phyloP scores from a whole-genome alignment of 1,140 invertebrate species.

The Carposina sasakii region DNA sequence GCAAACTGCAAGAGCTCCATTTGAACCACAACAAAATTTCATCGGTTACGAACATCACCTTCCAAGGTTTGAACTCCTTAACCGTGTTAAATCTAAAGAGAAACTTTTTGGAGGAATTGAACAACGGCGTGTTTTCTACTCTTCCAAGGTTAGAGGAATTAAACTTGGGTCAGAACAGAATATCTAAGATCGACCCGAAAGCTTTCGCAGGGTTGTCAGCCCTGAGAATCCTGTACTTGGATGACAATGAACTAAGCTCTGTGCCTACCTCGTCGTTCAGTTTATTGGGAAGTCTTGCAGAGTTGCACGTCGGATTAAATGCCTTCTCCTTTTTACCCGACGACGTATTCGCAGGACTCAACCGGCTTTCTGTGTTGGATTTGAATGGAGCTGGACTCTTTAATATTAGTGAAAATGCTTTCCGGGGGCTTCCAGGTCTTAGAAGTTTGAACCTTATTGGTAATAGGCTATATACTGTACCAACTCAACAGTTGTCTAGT shows the following conservation, averaged over 20 bases:
- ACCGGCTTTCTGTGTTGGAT: conserved; percentile 82
- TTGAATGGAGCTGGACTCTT: conserved; percentile 84
- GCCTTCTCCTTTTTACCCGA: conserved; percentile 82
- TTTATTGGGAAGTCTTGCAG: conserved; percentile 82
- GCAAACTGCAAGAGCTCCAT: conserved; percentile 86
- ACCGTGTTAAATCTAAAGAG: conserved; percentile 86
- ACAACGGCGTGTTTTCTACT: conserved; percentile 82
- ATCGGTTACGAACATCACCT: conserved; percentile 83
- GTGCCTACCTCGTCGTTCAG: conserved; percentile 83
- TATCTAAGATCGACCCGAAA: conserved; percentile 83
- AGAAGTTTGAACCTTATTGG: conserved; percentile 84
- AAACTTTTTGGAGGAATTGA: conserved; percentile 87
- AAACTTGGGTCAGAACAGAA: conserved; percentile 90
- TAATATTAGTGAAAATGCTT: conserved; percentile 83
- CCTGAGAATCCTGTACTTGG: conserved; percentile 85
- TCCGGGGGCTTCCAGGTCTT: conserved; percentile 82
- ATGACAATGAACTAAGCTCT: conserved; percentile 86
- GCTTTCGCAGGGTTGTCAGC: conserved; percentile 85
- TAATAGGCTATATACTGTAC: conserved; percentile 82
- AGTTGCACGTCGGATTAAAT: conserved; percentile 88
- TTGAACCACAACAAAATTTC: conserved; percentile 90
- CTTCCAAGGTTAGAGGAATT: conserved; percentile 86
- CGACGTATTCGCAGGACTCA: conserved; percentile 83
- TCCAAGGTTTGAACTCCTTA: conserved; percentile 83
- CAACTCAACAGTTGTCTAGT: conserved; percentile 81